Evolutionary conservation across 2,113 vertebrate genomes (phyloP).

Genomic region (Urocolius indicus): DNA sequence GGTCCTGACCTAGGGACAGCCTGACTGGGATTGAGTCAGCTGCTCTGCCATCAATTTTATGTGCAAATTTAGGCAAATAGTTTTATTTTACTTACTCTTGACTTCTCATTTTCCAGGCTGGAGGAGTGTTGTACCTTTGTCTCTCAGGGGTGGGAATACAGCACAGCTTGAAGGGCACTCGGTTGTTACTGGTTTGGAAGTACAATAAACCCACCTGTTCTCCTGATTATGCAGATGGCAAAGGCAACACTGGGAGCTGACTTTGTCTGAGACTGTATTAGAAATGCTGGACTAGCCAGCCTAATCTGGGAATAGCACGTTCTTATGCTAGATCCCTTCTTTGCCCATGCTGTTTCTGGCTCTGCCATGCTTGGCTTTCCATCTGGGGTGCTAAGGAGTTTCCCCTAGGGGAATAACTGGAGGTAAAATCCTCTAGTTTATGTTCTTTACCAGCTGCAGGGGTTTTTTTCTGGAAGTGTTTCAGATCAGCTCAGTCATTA

Average conservation of each 20-base stretch:
- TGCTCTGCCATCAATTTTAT: neutral
- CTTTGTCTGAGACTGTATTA: neutral
- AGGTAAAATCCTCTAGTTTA: neutral
- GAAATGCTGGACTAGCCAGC: neutral
- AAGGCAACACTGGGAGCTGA: neutral
- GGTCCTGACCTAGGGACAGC: neutral
- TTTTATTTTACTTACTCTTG: neutral
- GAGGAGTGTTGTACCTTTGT: neutral
- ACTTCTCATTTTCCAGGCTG: neutral
- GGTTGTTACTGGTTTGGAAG: neutral
- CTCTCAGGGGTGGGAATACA: neutral
- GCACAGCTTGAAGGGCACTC: neutral
- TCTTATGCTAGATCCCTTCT: neutral
- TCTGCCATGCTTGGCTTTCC: neutral
- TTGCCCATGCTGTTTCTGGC: neutral
- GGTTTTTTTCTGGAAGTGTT: neutral
- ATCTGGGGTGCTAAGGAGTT: neutral
- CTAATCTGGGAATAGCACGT: neutral
- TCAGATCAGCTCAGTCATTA: neutral
- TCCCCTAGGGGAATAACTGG: neutral
- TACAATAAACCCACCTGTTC: neutral
- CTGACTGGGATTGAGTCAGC: neutral
- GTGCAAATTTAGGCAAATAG: neutral
- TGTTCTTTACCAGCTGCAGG: neutral
- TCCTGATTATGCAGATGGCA: neutral